Evolutionary conservation across 64 coral and sea anemone genomes (phyloP).

Genomic region (Trachythela sp.): DNA sequence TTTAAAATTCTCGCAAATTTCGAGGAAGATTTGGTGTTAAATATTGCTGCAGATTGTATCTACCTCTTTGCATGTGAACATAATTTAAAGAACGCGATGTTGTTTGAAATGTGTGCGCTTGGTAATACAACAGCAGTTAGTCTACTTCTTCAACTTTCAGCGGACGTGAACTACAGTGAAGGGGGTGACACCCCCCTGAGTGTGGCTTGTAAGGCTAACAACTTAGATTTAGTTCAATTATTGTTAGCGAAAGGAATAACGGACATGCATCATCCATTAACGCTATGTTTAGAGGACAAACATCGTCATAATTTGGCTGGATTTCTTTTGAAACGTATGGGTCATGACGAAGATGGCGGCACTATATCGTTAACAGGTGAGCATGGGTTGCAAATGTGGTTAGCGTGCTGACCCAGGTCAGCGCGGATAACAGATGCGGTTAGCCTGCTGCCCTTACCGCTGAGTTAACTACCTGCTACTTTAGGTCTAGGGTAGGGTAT

Average conservation of each 20-base stretch:
- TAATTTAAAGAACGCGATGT: conserved; percentile 62
- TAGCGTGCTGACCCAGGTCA: too few relatives aligned
- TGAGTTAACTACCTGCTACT: too few relatives aligned
- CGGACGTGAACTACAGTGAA: conserved; percentile 85
- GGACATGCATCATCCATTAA: conserved; percentile 76
- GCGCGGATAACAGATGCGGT: too few relatives aligned
- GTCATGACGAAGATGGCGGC: conserved; percentile 85
- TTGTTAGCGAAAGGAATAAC: conserved; percentile 80
- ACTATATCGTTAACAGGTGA: conserved; percentile 65
- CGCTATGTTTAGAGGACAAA: conserved; percentile 73
- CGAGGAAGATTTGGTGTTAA: background rate
- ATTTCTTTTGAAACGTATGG: conserved; percentile 74
- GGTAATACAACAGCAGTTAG: conserved; percentile 57
- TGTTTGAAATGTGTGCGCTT: conserved; percentile 67
- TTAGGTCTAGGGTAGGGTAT: too few relatives aligned
- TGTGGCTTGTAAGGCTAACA: conserved; percentile 63
- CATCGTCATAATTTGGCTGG: conserved; percentile 69
- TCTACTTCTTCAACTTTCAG: conserved; percentile 73
- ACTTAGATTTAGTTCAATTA: conserved; percentile 78
- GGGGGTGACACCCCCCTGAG: conserved; percentile 73
- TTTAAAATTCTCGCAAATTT: conserved; percentile 73
- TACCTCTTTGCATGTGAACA: conserved; percentile 68
- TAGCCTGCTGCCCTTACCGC: too few relatives aligned
- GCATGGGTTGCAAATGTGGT: too few relatives aligned
- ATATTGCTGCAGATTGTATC: conserved; percentile 75